Conservation (phyloP, 2,797 vertebrate species). For the Jordanella pulchra region DNA sequence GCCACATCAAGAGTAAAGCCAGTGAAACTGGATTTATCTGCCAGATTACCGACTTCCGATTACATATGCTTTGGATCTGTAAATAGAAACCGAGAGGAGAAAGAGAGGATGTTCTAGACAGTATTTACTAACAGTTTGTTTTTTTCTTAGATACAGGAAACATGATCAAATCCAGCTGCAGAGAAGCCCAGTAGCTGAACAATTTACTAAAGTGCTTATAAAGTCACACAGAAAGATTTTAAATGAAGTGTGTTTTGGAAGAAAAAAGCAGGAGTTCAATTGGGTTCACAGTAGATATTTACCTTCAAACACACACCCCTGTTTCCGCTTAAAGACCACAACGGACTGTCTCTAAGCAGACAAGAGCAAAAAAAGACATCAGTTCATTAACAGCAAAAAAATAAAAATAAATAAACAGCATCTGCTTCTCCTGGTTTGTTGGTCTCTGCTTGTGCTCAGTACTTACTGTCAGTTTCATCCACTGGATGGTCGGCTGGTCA, state of each 20-base stretch:
- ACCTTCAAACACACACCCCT: slow-evolving; percentile 51
- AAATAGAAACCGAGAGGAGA: slow-evolving; percentile 62
- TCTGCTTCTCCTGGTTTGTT: slow-evolving; percentile 20
- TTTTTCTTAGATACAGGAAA: slow-evolving; percentile 8
- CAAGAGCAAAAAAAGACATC: slow-evolving; percentile 37
- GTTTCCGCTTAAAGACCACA: slow-evolving; percentile 37
- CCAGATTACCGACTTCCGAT: slow-evolving; percentile 85
- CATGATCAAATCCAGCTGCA: slow-evolving; percentile 23
- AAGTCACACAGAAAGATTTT: slow-evolving; percentile 41
- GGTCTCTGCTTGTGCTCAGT: slow-evolving; percentile 39
- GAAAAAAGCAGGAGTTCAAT: slow-evolving; percentile 60
- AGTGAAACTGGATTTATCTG: slow-evolving; percentile 88
- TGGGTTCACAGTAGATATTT: slow-evolving; percentile 59
- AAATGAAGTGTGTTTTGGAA: slow-evolving; percentile 36
- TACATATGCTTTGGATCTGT: slow-evolving; percentile 83
- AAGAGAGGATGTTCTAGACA: slow-evolving; percentile 13
- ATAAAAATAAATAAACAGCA: slow-evolving; percentile 5
- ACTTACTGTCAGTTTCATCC: slow-evolving; percentile 75
- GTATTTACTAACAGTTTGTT: slow-evolving; percentile 47
- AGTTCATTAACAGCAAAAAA: slow-evolving; percentile 29
- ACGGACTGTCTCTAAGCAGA: slow-evolving; percentile 34
- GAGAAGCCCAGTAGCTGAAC: slow-evolving; percentile 21
- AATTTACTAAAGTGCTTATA: slow-evolving; percentile 44
- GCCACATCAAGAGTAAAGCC: slow-evolving; percentile 63
- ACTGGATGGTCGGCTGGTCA: slow-evolving; percentile 61